Conservation (phyloP, 2,888 invertebrate genomes). For the Xylota sylvarum region DNA sequence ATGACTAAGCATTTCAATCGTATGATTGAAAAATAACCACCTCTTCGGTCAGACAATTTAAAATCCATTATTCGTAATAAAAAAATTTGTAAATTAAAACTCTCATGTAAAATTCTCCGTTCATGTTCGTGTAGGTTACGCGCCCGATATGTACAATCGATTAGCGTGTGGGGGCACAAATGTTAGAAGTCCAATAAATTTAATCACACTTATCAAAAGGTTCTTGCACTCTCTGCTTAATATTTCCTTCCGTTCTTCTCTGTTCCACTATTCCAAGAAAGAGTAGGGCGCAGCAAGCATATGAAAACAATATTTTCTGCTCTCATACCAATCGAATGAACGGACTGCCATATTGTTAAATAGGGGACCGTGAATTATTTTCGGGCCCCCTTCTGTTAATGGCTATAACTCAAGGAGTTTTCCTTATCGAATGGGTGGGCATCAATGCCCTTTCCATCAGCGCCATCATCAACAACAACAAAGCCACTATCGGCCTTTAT, state of each 20-base stretch:
- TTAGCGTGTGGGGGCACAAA: constrained; percentile 32
- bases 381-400: constrained; percentile 18
- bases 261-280: background rate
- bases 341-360: constrained; percentile 9
- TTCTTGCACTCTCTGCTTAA: constrained; percentile 41
- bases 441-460: constrained; percentile 52
- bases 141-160: constrained; percentile 24
- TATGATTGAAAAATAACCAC: background rate
- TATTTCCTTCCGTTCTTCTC: constrained; percentile 50
- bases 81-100: constrained; percentile 20
- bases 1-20: background rate
- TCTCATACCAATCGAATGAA: constrained; percentile 7
- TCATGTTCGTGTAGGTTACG: background rate
- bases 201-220: constrained; percentile 54
- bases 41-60: constrained; percentile 16
- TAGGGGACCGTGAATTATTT: constrained; percentile 26
- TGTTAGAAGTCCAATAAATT: constrained; percentile 44
- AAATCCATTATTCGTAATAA: constrained; percentile 31
- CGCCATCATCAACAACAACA: constrained; percentile 46
- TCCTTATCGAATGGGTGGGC: constrained; percentile 53
- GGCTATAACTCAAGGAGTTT: constrained; percentile 11
- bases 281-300: constrained; percentile 18
- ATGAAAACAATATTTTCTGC: constrained; percentile 7
- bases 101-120: constrained; percentile 13
- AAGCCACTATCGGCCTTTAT: constrained; percentile 53